Evolutionary conservation across 1,140 invertebrate genomes (phyloP).

Genomic region (Pseudomyrmex sp.): DNA sequence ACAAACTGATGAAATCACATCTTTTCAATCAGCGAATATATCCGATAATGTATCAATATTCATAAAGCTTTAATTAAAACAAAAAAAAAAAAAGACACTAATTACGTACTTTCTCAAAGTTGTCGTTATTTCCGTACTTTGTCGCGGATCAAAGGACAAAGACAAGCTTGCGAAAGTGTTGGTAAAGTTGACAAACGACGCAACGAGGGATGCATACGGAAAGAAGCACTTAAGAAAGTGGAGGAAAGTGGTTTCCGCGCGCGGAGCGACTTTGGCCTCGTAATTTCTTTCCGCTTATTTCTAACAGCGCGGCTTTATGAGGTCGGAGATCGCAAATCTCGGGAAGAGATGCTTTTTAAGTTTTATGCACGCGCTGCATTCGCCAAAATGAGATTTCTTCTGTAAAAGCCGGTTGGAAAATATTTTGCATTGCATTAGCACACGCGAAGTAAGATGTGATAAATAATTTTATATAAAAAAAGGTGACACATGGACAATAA

Average conservation of each 20-base stretch:
- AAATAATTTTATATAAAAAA: neutral
- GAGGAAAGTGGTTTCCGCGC: slow-evolving; percentile 77
- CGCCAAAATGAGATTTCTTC: slow-evolving; percentile 44
- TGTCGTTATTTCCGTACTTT: neutral
- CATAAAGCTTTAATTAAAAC: no score
- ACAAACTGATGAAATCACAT: no score
- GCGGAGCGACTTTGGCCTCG: slow-evolving; percentile 53
- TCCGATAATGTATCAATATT: no score
- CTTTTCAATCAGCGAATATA: no score
- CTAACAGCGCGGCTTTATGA: slow-evolving; percentile 24
- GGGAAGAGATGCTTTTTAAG: slow-evolving; percentile 26
- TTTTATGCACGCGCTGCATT: slow-evolving; percentile 15
- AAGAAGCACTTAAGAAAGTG: slow-evolving; percentile 75
- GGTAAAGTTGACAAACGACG: slow-evolving; percentile 69
- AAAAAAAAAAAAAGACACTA: no score
- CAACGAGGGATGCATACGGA: slow-evolving; percentile 68
- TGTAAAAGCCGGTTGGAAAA: slow-evolving; percentile 30
- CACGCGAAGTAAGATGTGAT: neutral
- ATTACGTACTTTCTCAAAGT: no score
- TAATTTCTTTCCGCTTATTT: slow-evolving; percentile 69
- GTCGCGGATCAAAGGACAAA: slow-evolving; percentile 12
- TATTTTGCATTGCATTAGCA: neutral
- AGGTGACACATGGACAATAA: neutral
- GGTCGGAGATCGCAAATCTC: slow-evolving; percentile 34
- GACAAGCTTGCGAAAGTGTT: slow-evolving; percentile 44